Evolutionary conservation across 1,140 invertebrate species (phyloP).

Genomic region (Delia radicum): DNA sequence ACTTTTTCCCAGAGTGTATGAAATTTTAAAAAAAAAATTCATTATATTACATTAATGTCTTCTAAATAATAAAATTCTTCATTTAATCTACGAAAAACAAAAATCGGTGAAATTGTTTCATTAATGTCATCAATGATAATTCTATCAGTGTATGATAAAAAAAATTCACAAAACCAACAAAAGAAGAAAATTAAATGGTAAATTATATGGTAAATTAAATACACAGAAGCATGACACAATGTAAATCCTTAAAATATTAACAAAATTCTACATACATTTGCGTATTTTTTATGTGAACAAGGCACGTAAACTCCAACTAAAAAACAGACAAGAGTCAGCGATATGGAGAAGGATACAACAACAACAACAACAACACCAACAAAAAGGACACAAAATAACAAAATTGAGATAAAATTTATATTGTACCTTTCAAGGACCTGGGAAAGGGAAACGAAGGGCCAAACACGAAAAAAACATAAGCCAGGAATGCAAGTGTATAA

Average conservation of each 20-base stretch:
- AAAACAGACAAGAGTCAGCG: not conserved
- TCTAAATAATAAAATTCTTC: no score
- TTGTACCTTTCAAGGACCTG: not conserved
- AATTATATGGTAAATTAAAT: not conserved
- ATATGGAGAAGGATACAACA: not conserved
- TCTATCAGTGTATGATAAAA: no score
- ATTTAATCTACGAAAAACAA: no score
- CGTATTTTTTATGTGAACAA: not conserved
- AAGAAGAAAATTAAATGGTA: not conserved
- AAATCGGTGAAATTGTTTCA: no score
- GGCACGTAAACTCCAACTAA: not conserved
- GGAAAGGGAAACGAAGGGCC: not conserved
- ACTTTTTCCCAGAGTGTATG: not conserved
- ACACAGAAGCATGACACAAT: constrained; percentile 3
- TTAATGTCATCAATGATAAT: no score
- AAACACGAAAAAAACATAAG: not conserved
- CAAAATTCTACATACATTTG: not conserved
- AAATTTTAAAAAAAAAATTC: not conserved
- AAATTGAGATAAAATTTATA: not conserved
- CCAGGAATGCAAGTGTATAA: constrained; percentile 1
- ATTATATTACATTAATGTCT: no score
- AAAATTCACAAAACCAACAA: not conserved
- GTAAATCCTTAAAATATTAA: constrained; percentile 2
- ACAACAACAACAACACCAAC: not conserved
- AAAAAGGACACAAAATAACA: not conserved